A percentile compares a stretch with the other conserved stretches of the same genome.
phyloP scores from a whole-genome alignment of 2,888 invertebrate species.

The Chrysina gloriosa region DNA sequence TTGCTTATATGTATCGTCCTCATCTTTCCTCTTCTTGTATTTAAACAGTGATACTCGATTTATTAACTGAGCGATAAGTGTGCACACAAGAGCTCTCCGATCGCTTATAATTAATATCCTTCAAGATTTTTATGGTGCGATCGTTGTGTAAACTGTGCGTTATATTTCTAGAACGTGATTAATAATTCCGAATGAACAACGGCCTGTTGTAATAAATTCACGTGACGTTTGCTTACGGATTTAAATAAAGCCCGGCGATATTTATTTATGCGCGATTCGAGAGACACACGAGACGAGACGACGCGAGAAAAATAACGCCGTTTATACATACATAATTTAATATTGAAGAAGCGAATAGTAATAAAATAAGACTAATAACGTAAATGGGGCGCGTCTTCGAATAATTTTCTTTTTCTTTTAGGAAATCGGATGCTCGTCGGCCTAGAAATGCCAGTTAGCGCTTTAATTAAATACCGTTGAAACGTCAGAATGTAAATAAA shows the following conservation, averaged over 20 bases:
- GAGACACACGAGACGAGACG: slow-evolving; percentile 5
- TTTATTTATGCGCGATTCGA: slow-evolving; percentile 29
- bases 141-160: slow-evolving; percentile 33
- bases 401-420: slow-evolving; percentile 19
- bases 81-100: slow-evolving; percentile 8
- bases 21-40: slow-evolving; percentile 14
- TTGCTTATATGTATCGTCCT: slow-evolving; percentile 18
- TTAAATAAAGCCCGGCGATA: slow-evolving; percentile 29
- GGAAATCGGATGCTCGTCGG: slow-evolving; percentile 4
- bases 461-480: slow-evolving; percentile 29
- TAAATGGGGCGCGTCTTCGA: too few relatives aligned
- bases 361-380: slow-evolving; percentile 26
- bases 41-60: slow-evolving; percentile 33
- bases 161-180: slow-evolving; percentile 38
- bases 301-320: slow-evolving; percentile 30
- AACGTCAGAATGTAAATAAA: slow-evolving; percentile 18
- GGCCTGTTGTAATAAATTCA: slow-evolving; percentile 37
- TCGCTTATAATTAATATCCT: slow-evolving; percentile 38
- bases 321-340: slow-evolving; percentile 27
- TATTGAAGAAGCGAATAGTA: slow-evolving; percentile 16
- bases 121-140: slow-evolving; percentile 38
- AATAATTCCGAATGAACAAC: slow-evolving; percentile 38
- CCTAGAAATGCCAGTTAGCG: slow-evolving; percentile 25
- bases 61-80: slow-evolving; percentile 31
- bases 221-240: slow-evolving; percentile 37